Percentiles rank a stretch among this genome's conserved stretches.
phyloP scores from a whole-genome alignment of 37 sponge, comb jelly and placozoan species.

The Aphrocallistes beatrix region DNA sequence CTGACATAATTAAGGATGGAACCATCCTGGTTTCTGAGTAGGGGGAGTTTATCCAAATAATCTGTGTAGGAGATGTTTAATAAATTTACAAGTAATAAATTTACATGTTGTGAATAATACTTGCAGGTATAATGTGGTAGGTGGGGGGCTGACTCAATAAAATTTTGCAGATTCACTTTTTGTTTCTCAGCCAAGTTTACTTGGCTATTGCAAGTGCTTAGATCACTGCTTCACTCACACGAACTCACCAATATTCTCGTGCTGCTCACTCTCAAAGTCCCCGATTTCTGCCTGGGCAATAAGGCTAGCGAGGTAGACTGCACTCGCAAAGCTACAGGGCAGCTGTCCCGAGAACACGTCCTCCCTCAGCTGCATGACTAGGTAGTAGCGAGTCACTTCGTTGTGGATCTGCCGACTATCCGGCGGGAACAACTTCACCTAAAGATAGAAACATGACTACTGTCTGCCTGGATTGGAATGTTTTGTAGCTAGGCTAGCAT shows the following conservation, averaged over 20 bases:
- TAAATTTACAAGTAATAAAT: too few relatives aligned
- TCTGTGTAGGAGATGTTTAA: too few relatives aligned
- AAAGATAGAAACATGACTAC: too few relatives aligned
- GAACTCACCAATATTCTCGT: neutral
- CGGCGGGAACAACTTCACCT: slow-evolving; percentile 5
- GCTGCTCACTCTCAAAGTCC: neutral
- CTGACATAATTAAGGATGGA: neutral
- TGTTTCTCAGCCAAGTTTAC: too few relatives aligned
- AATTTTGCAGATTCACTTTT: too few relatives aligned
- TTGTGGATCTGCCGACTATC: slow-evolving; percentile 14
- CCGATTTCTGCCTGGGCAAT: slow-evolving; percentile 6
- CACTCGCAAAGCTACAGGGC: slow-evolving; percentile 9
- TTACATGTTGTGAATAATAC: too few relatives aligned
- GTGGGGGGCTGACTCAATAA: too few relatives aligned
- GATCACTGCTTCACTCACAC: too few relatives aligned
- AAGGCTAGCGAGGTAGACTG: slow-evolving; percentile 3
- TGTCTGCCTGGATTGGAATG: too few relatives aligned
- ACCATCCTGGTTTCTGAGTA: neutral
- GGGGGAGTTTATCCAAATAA: neutral
- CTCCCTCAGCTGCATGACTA: neutral
- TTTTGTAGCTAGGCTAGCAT: too few relatives aligned
- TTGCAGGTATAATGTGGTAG: too few relatives aligned
- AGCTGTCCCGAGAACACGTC: slow-evolving; percentile 9
- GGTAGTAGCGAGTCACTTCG: neutral
- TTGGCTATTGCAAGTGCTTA: too few relatives aligned